A percentile compares a stretch with the other conserved stretches of the same genome.
Evolutionary conservation across 2,797 vertebrate species (phyloP).

Genomic region (Enteromius argenteus): DNA sequence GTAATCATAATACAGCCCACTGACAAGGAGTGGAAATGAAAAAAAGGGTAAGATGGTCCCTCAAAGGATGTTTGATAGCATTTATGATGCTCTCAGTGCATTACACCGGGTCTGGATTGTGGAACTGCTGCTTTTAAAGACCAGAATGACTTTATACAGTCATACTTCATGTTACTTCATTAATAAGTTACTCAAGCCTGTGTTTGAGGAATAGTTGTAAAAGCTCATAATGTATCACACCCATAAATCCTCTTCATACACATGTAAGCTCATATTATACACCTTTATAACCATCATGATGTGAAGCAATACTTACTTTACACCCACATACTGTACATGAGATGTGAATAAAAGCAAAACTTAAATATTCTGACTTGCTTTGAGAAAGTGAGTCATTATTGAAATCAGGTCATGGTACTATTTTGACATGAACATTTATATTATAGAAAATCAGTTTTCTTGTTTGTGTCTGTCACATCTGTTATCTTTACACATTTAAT

Average conservation of each 20-base stretch:
- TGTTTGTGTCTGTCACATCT: background rate
- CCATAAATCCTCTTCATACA: background rate
- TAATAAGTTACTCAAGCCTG: background rate
- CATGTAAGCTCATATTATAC: background rate
- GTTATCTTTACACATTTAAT: background rate
- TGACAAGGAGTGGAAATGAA: slow-evolving; percentile 41
- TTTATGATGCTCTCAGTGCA: background rate
- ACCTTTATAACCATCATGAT: background rate
- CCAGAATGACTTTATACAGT: background rate
- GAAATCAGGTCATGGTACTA: background rate
- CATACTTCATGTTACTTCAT: background rate
- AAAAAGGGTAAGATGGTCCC: slow-evolving; percentile 5
- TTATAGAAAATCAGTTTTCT: background rate
- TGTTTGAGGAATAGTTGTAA: background rate
- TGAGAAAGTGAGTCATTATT: background rate
- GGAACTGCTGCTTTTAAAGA: background rate
- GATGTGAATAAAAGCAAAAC: background rate
- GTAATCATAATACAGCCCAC: slow-evolving; percentile 51
- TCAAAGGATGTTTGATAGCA: slow-evolving; percentile 22
- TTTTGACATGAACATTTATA: no score
- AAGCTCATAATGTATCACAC: background rate
- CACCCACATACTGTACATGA: background rate
- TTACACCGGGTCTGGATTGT: background rate
- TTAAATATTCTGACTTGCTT: background rate
- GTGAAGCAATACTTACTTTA: background rate